Base-by-base conservation (phyloP, 2,797 vertebrate species). In the Anolis apletophallus region DNA sequence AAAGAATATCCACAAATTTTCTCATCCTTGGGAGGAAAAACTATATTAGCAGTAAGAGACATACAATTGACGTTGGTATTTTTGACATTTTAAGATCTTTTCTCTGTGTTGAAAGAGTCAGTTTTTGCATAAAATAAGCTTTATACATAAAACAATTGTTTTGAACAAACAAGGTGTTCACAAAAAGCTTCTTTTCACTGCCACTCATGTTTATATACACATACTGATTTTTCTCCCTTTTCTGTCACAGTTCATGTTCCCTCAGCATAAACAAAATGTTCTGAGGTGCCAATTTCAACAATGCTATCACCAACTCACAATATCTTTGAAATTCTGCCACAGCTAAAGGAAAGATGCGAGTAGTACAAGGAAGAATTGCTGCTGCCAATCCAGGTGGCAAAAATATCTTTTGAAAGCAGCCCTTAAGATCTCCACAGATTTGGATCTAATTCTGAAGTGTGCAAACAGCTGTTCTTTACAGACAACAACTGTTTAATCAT, bases 331-430 rank as follows among this genome's bases (percentile, higher is more conserved):
- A 19, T 86, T 50, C 21, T 59, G 36, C 52, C 40, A 61, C 21
- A 77, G n/a, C 14, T 77, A 87, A 59, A 71, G 34, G 21, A 52
- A 55, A 83, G 64, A 77, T 77, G 36, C 59, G 52, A 83, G 21
- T 23, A 50, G 34, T 17, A 52, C 54, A 9, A 14, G 21, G 17
- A 16, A 71, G 14, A 83, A 83, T 34, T 61, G 61, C 67, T 34
- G 57, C 74, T 78, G 17, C n/a, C 54, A 57, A 21, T 29, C 14
- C 14, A 34, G 36, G 73, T 40, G 23, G 59, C 59, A 77, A 34
- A 69, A 21, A 55, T 6, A 40, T 77, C n/a, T 75, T 81, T 13
- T 50, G n/a, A 76, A 82, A 86, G 69, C 34, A 79, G 16, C 5
- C 11, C 7, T 83, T 78, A 57, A 23, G 7, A 7, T 32, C 16